A percentile compares a stretch with the other conserved stretches of the same genome.
These are phyloP conservation scores for Cottoperca gobio DNA, from an alignment of 2,797 vertebrate species.

Conservation along the genomic window DNA sequence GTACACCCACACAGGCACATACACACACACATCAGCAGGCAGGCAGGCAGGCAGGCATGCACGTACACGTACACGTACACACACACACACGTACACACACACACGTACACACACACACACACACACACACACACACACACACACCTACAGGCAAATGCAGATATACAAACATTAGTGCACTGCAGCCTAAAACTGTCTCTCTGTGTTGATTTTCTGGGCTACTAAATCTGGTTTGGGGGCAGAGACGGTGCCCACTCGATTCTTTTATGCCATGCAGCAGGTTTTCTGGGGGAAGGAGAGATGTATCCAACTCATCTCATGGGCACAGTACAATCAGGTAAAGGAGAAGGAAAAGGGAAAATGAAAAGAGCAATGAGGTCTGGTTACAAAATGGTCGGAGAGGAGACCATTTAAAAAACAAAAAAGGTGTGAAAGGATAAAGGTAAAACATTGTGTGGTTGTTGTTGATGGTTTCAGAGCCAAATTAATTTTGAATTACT, in stretches of 20 bases:
- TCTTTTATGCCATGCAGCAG: conserved; percentile 84
- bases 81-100: conserved; percentile 39
- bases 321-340: conserved; percentile 78
- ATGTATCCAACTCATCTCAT: conserved; percentile 74
- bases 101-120: conserved; percentile 18
- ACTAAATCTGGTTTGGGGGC: conserved; percentile 83
- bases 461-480: conserved; percentile 1
- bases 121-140: conserved; percentile 56
- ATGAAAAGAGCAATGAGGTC: conserved; percentile 54
- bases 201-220: conserved; percentile 82
- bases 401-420: conserved; percentile 27
- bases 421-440: not conserved
- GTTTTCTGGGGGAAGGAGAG: conserved; percentile 79
- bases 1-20: conserved; percentile 53
- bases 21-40: conserved; percentile 24
- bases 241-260: conserved; percentile 84
- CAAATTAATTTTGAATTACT: conserved; percentile 8
- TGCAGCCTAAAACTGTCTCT: conserved; percentile 83
- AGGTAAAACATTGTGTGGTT: not conserved
- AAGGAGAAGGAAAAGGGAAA: conserved; percentile 72
- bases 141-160: conserved; percentile 83
- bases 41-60: too few species aligned
- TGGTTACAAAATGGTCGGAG: conserved; percentile 35
- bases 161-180: conserved; percentile 83
- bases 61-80: conserved; percentile 12